Evolutionary conservation across 2,113 vertebrate genomes (phyloP).

Genomic region (Scomber colias): DNA sequence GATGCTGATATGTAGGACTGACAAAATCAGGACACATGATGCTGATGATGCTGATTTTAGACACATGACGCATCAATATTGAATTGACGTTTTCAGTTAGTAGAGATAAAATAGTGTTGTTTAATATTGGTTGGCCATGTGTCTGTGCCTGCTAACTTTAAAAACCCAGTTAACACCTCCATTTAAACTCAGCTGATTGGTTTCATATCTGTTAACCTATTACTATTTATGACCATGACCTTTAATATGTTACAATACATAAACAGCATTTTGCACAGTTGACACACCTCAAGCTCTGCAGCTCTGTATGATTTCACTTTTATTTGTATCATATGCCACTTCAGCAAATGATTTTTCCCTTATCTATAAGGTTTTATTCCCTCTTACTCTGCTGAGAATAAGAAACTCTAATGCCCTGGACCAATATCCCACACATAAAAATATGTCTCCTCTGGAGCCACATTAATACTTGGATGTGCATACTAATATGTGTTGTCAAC

Average conservation of each 20-base stretch:
- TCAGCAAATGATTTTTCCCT: neutral
- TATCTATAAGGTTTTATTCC: neutral
- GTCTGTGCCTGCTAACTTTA: neutral
- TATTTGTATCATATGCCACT: neutral
- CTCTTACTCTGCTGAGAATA: neutral
- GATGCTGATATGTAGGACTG: neutral
- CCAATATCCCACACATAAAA: neutral
- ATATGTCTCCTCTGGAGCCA: slow-evolving; percentile 4
- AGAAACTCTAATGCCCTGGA: neutral
- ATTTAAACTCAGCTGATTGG: no score
- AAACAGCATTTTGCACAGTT: neutral
- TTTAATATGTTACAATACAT: neutral
- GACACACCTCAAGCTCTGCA: neutral
- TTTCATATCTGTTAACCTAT: neutral
- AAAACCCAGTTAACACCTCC: no score
- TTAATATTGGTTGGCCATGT: neutral
- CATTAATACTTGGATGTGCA: neutral
- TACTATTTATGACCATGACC: slow-evolving; percentile 5
- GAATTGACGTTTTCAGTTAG: no score
- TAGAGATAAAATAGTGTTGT: no score
- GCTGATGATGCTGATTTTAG: no score
- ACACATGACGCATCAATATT: no score
- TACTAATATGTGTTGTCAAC: neutral
- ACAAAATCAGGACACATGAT: no score
- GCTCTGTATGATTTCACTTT: neutral